A percentile compares a stretch with the other conserved stretches of the same genome.
Conservation (phyloP, 1,140 invertebrate genomes). For the Caerostris darwini region DNA sequence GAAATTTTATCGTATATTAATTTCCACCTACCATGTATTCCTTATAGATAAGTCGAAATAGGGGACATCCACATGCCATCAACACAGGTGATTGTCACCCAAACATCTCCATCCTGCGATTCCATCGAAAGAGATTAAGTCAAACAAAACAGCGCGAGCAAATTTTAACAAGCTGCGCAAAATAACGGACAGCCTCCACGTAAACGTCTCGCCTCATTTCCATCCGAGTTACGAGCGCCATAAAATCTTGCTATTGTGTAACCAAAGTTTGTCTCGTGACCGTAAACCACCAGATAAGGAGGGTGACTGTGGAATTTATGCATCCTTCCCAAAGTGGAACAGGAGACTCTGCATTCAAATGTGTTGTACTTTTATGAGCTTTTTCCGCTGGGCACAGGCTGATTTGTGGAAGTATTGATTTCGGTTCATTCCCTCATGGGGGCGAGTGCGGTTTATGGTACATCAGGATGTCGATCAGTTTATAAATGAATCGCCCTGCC, state of each 20-base stretch:
- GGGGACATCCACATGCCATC: no score
- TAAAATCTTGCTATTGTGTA: conserved; percentile 76
- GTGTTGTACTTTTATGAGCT: conserved; percentile 57
- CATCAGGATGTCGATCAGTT: neutral
- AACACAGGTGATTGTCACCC: no score
- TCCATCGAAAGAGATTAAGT: neutral
- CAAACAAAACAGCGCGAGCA: neutral
- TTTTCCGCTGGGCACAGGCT: neutral
- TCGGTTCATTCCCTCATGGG: neutral
- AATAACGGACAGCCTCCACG: neutral
- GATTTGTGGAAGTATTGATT: conserved; percentile 8
- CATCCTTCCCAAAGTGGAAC: conserved; percentile 46
- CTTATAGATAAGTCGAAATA: no score
- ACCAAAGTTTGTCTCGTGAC: conserved; percentile 73
- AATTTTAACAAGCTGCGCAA: conserved; percentile 34
- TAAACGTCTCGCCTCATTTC: conserved; percentile 70
- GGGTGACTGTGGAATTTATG: conserved; percentile 53
- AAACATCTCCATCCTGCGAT: neutral
- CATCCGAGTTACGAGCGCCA: conserved; percentile 62
- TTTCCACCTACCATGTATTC: no score
- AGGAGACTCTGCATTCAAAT: conserved; percentile 44
- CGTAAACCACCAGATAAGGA: conserved; percentile 66
- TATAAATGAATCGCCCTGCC: neutral
- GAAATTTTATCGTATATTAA: no score
- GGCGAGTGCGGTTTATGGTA: neutral